phyloP scores from a whole-genome alignment of 2,888 invertebrate genomes.

The Drosophila tripunctata region DNA sequence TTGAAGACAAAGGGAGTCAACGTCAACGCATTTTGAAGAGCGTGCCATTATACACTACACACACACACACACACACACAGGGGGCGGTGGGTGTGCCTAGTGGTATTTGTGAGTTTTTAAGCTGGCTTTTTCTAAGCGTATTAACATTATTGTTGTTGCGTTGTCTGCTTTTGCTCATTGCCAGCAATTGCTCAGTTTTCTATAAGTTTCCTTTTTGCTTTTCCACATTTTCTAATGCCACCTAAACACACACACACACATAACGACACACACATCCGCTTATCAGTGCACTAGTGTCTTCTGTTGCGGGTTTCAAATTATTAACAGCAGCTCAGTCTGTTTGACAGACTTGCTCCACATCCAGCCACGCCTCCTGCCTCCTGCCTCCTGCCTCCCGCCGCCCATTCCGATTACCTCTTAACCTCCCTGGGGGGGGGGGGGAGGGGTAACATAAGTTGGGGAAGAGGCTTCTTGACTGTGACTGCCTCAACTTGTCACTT shows the following conservation, averaged over 20 bases:
- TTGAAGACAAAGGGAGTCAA: constrained; percentile 60
- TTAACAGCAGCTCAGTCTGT: constrained; percentile 28
- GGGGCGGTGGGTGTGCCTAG: too few relatives aligned
- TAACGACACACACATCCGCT: constrained; percentile 37
- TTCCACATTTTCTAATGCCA: constrained; percentile 8
- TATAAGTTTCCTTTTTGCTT: constrained; percentile 14
- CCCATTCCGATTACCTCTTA: neutral
- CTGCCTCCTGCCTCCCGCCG: too few relatives aligned
- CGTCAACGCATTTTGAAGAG: constrained; percentile 68
- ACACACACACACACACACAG: constrained; percentile 14
- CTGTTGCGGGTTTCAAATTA: constrained; percentile 35
- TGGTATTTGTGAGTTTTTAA: constrained; percentile 44
- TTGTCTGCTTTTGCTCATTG: constrained; percentile 42
- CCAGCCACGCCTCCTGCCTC: neutral
- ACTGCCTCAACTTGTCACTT: constrained; percentile 18
- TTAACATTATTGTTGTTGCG: constrained; percentile 45
- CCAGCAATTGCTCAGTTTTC: constrained; percentile 50
- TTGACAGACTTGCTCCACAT: constrained; percentile 24
- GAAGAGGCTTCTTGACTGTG: neutral
- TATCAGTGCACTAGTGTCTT: constrained; percentile 38
- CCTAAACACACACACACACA: neutral
- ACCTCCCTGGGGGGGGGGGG: neutral
- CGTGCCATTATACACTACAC: constrained; percentile 53
- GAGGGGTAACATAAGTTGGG: neutral
- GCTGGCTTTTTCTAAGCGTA: constrained; percentile 64